A percentile compares a stretch with the other conserved stretches of the same genome.
These are phyloP conservation scores for Aphelinus certus DNA, from an alignment of 1,140 invertebrate genomes.

Conservation along the genomic window DNA sequence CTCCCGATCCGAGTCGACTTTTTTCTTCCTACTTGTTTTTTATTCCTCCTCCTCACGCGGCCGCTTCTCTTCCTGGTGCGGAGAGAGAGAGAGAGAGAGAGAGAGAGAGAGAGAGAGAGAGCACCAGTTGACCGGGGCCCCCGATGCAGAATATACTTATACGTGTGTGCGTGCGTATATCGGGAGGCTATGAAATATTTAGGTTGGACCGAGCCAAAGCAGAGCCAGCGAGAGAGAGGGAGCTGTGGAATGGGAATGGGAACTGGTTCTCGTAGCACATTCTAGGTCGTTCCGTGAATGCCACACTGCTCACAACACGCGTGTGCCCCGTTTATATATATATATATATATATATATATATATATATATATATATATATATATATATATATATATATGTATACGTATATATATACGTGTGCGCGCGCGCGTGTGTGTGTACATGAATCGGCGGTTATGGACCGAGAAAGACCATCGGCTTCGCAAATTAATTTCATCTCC, in stretches of 20 bases:
- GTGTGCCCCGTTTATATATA: neutral
- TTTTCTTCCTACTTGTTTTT: conserved; percentile 3
- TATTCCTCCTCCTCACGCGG: conserved; percentile 25
- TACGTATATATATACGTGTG: neutral
- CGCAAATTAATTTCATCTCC: conserved; percentile 26
- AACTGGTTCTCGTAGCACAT: conserved; percentile 59
- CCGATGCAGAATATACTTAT: neutral
- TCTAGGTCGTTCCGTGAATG: conserved; percentile 55
- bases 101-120: neutral
- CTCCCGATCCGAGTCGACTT: neutral
- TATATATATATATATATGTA: neutral
- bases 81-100: no score
- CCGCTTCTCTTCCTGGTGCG: conserved; percentile 18
- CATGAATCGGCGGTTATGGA: conserved; percentile 43
- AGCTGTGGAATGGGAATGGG: conserved; percentile 50
- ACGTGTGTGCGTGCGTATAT: neutral
- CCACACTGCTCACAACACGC: conserved; percentile 46
- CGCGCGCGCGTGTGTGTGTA: neutral
- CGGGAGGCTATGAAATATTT: conserved; percentile 55
- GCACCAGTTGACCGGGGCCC: neutral
- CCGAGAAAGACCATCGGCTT: conserved; percentile 10
- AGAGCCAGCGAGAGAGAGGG: conserved; percentile 5
- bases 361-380: no score
- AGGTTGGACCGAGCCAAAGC: conserved; percentile 46
- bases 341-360: neutral